phyloP scores from a whole-genome alignment of 35 echinoderm and acorn worm genomes.

The Diadema setosum region DNA sequence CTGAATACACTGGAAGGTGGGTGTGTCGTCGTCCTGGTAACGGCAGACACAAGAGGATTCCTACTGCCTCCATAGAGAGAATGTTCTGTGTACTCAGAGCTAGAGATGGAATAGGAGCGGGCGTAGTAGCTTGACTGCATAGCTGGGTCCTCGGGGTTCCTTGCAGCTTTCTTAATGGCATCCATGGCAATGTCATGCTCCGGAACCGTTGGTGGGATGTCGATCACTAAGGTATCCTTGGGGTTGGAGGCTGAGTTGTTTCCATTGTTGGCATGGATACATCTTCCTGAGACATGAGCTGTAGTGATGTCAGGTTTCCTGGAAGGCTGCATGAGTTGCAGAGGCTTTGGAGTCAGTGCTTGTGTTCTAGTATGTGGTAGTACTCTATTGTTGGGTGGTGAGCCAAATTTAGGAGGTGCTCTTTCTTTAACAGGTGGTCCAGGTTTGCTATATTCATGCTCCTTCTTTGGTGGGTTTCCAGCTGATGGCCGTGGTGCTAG shows the following conservation, averaged over 20 bases:
- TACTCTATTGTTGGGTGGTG: not conserved
- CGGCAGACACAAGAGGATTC: not conserved
- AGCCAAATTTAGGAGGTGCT: not conserved
- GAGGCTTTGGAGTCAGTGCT: not conserved
- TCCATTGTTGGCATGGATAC: not conserved
- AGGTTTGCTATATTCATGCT: not conserved
- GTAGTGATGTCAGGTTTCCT: not conserved
- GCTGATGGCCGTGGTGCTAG: not conserved
- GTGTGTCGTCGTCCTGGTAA: not conserved
- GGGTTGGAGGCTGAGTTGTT: not conserved
- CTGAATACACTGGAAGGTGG: conserved; percentile 34
- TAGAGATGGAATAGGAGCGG: not conserved
- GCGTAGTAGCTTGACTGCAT: not conserved
- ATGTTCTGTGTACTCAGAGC: not conserved
- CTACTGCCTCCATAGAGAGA: not conserved
- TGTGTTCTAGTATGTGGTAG: not conserved
- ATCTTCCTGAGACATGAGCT: not conserved
- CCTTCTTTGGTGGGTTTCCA: not conserved
- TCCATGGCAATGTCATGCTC: conserved; percentile 11
- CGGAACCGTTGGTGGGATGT: not conserved
- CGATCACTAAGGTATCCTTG: not conserved
- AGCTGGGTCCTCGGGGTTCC: not conserved
- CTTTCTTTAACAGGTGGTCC: not conserved
- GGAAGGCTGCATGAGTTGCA: not conserved
- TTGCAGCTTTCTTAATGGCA: not conserved